Conservation (phyloP, 2,113 vertebrate genomes). For the Poeciliopsis prolifica region DNA sequence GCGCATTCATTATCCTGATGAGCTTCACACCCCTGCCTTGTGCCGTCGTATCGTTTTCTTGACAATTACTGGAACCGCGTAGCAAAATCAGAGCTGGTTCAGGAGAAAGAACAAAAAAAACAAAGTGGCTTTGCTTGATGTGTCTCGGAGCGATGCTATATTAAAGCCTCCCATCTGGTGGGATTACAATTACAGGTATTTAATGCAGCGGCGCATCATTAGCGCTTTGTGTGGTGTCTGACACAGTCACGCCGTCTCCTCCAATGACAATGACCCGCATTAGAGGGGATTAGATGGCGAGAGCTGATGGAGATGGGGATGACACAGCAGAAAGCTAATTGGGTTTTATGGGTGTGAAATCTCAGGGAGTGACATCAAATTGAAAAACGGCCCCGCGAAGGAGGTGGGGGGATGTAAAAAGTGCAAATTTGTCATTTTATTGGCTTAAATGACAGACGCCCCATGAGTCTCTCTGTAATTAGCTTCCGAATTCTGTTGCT, state of each 20-base stretch:
- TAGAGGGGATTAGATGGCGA: constrained; percentile 48
- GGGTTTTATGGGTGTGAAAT: constrained; percentile 15
- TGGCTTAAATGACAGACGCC: constrained; percentile 10
- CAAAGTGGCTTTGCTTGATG: constrained; percentile 10
- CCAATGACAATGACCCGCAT: constrained; percentile 50
- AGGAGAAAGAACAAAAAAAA: background rate
- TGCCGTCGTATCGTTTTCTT: background rate
- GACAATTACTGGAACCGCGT: background rate
- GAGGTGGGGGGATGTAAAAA: constrained; percentile 1
- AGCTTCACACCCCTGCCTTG: too few species aligned
- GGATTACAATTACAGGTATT: constrained; percentile 66
- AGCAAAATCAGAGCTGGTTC: constrained; percentile 3
- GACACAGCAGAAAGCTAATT: constrained; percentile 25
- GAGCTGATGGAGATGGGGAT: constrained; percentile 17
- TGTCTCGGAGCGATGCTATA: constrained; percentile 41
- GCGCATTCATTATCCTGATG: too few species aligned
- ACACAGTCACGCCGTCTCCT: constrained; percentile 29
- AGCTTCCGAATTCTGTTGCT: background rate
- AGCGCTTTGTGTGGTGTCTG: constrained; percentile 36
- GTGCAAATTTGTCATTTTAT: constrained; percentile 41
- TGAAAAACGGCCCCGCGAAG: background rate
- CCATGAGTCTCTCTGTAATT: background rate
- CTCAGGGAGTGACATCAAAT: background rate
- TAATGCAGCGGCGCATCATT: constrained; percentile 47
- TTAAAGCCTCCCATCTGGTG: constrained; percentile 59